Conservation (phyloP, 2,113 vertebrate genomes). For the Vulpes ferrilata region DNA sequence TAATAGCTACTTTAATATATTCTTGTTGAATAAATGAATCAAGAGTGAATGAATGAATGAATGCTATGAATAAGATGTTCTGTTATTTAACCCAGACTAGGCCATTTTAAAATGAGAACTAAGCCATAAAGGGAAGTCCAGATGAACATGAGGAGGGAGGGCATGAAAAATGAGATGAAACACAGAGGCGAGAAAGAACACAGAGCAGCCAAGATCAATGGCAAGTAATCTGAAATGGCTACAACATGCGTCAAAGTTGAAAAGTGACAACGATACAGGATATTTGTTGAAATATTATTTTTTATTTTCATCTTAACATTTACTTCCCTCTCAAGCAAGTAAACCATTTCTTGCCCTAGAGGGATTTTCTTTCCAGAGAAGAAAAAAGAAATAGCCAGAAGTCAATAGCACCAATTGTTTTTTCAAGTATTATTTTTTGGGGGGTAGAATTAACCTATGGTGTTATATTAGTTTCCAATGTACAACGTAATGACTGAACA, state of each 20-base stretch:
- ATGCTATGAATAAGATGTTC: neutral
- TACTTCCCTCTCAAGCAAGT: neutral
- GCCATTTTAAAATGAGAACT: slow-evolving; percentile 12
- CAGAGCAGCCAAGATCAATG: neutral
- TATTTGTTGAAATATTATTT: neutral
- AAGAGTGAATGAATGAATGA: neutral
- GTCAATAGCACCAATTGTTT: neutral
- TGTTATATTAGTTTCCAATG: neutral
- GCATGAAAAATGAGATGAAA: neutral
- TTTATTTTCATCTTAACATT: neutral
- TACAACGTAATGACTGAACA: neutral
- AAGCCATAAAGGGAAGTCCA: neutral
- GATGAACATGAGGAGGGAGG: neutral
- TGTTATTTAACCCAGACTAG: slow-evolving; percentile 3
- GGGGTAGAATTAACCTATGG: neutral
- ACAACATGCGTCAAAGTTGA: neutral
- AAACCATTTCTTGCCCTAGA: neutral
- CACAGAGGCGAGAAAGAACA: neutral
- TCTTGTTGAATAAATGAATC: neutral
- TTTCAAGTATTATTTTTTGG: neutral
- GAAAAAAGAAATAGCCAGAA: neutral
- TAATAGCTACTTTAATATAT: neutral
- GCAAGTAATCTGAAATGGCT: neutral
- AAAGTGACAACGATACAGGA: neutral
- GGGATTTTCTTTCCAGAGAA: neutral